Conservation (phyloP, 2,797 vertebrate genomes). For the Periparus ater region DNA sequence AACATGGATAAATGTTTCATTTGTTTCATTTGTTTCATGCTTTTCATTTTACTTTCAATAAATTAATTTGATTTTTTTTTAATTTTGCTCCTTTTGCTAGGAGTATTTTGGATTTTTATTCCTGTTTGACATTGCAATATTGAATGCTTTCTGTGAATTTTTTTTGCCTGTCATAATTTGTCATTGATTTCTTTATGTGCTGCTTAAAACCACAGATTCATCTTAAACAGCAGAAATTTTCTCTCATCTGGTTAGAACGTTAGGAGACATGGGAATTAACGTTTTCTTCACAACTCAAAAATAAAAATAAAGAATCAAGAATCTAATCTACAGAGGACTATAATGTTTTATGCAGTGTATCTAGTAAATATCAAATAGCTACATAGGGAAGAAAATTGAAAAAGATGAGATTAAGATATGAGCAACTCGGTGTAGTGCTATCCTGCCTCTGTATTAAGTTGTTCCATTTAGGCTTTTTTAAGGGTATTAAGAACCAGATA, state of each 20-base stretch:
- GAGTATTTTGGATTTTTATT: not conserved
- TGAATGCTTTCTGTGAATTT: not conserved
- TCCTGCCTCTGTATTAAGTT: slow-evolving; percentile 72
- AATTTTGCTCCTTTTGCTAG: not conserved
- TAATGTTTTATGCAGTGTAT: not conserved
- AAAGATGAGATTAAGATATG: slow-evolving; percentile 69
- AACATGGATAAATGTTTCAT: not conserved
- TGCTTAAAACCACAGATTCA: not conserved
- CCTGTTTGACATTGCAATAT: not conserved
- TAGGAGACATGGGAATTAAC: not conserved
- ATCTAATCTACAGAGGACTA: not conserved
- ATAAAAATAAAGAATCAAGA: not conserved
- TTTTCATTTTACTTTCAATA: not conserved
- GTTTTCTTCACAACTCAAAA: slow-evolving; percentile 21
- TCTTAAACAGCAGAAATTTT: not conserved
- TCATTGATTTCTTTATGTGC: not conserved
- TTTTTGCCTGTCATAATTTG: not conserved
- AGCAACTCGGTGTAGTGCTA: slow-evolving; percentile 67
- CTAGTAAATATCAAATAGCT: slow-evolving; percentile 36
- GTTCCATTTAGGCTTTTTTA: slow-evolving; percentile 73
- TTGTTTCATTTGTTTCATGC: not conserved
- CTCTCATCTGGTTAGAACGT: not conserved
- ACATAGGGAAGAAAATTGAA: slow-evolving; percentile 61
- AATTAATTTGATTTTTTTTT: not conserved
- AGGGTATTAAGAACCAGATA: slow-evolving; percentile 75